A percentile compares a stretch with the other conserved stretches of the same genome.
Conservation (phyloP, 1,140 invertebrate species). For the Drosophila ohnishii region DNA sequence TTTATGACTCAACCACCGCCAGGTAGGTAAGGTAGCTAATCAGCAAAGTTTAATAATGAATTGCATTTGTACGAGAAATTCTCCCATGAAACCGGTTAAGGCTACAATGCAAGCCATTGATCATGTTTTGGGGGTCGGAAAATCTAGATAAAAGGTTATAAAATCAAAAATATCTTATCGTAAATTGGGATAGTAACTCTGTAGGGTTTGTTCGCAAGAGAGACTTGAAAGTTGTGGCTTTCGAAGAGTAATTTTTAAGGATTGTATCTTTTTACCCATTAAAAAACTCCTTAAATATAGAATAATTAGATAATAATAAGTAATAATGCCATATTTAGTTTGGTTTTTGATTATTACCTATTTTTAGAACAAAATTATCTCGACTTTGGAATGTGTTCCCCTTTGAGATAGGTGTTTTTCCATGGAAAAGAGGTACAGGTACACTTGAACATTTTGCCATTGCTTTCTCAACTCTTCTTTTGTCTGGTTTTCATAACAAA, state of each 20-base stretch:
- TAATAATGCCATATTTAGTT: not conserved
- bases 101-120: constrained; percentile 26
- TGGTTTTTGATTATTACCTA: not conserved
- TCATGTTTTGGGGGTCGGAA: not conserved
- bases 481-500: not conserved
- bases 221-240: not conserved
- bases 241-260: not conserved
- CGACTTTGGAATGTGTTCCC: not conserved
- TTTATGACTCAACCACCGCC: constrained; percentile 20
- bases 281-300: not conserved
- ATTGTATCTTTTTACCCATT: not conserved
- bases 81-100: constrained; percentile 34
- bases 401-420: constrained; percentile 2
- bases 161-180: not conserved
- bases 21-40: constrained; percentile 22
- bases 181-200: not conserved
- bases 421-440: not conserved
- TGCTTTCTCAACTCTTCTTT: constrained; percentile 1
- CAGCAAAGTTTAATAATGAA: constrained; percentile 21
- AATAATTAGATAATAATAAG: not conserved
- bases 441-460: not conserved
- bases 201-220: no score
- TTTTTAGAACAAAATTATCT: constrained; percentile 1
- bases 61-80: not conserved
- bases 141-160: constrained; percentile 2